Percentiles rank a stretch among this genome's conserved stretches.
Evolutionary conservation across 23 tunicate genomes (phyloP).

Genomic region (Styela clava): DNA sequence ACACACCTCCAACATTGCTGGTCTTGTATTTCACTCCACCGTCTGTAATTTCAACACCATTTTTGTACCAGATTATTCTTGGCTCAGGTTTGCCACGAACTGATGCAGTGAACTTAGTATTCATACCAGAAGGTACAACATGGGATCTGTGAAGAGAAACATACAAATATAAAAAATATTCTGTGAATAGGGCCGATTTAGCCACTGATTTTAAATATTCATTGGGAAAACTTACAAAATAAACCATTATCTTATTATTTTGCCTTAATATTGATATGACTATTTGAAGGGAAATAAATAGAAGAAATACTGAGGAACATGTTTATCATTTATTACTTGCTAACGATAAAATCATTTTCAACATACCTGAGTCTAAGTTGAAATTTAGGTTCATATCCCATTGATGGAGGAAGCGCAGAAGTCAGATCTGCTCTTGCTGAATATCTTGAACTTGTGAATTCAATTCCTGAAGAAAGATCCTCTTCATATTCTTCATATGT

Average conservation of each 20-base stretch:
- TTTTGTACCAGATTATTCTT: conserved; percentile 89
- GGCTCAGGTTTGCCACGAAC: conserved; percentile 95
- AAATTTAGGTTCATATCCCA: conserved; percentile 88
- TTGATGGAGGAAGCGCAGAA: conserved; percentile 36
- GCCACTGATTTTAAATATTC: no score
- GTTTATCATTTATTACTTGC: no score
- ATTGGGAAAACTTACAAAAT: no score
- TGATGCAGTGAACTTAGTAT: conserved; percentile 81
- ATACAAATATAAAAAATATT: no score
- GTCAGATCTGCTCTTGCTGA: conserved; percentile 24
- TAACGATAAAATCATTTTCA: no score
- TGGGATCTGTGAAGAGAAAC: conserved; percentile 58
- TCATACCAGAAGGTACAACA: conserved; percentile 92
- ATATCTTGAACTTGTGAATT: conserved; percentile 81
- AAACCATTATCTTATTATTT: no score
- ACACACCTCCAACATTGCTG: conserved; percentile 83
- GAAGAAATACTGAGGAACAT: no score
- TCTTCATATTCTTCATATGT: conserved; percentile 88
- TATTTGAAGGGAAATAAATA: no score
- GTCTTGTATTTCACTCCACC: conserved; percentile 81
- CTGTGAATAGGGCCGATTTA: no score
- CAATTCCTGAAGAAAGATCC: conserved; percentile 92
- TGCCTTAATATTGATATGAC: no score
- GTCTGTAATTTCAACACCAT: conserved; percentile 58
- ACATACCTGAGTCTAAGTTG: conserved; percentile 74